Conservation (phyloP, 2,113 vertebrate genomes). For the Glaucomys volans region DNA sequence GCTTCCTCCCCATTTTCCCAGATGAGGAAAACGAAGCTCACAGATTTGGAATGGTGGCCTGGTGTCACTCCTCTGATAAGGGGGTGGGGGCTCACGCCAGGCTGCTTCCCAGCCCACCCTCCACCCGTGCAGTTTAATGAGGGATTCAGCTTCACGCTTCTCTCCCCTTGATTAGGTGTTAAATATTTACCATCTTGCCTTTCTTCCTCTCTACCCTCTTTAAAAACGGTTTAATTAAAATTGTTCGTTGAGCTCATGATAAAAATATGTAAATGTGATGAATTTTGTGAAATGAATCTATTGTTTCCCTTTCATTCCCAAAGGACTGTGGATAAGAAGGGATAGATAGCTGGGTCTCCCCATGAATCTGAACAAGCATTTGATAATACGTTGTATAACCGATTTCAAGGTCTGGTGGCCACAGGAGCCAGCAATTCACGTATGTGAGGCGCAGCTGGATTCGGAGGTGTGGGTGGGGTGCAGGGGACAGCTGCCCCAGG, state of each 20-base stretch:
- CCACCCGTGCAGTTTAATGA: slow-evolving; percentile 61
- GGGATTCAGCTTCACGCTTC: slow-evolving; percentile 73
- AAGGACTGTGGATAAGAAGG: slow-evolving; percentile 66
- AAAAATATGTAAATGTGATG: slow-evolving; percentile 83
- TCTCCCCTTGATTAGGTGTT: slow-evolving; percentile 83
- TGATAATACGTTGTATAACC: slow-evolving; percentile 23
- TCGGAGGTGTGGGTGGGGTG: not conserved
- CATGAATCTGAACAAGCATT: slow-evolving; percentile 75
- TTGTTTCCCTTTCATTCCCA: slow-evolving; percentile 79
- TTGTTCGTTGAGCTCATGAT: slow-evolving; percentile 81
- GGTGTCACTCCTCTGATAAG: slow-evolving; percentile 56
- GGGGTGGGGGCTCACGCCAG: not conserved
- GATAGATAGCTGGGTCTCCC: slow-evolving; percentile 53
- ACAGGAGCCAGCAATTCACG: slow-evolving; percentile 28
- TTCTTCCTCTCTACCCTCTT: slow-evolving; percentile 75
- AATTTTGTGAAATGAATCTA: slow-evolving; percentile 81
- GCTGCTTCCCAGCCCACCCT: slow-evolving; percentile 27
- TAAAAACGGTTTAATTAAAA: slow-evolving; percentile 83
- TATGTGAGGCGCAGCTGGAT: not conserved
- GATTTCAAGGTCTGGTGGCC: slow-evolving; percentile 81
- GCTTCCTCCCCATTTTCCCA: not conserved
- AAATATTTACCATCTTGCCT: slow-evolving; percentile 83
- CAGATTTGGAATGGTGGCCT: not conserved
- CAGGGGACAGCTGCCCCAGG: not conserved
- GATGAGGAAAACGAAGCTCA: slow-evolving; percentile 41